Base-by-base conservation (phyloP, 2,888 invertebrate genomes). In the Plusia festucae region DNA sequence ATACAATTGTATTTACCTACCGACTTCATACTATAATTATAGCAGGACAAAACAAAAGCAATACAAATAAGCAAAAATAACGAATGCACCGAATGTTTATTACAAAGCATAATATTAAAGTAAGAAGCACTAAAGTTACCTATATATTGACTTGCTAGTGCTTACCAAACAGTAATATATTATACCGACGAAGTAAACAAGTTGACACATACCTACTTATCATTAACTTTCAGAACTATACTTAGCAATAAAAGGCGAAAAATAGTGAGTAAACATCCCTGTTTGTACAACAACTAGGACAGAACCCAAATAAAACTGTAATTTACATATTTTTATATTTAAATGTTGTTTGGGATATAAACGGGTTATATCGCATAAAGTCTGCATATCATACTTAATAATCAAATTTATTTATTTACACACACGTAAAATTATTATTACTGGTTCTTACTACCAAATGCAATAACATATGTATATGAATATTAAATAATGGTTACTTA, bases 151-250 rank as follows among this genome's bases (percentile, higher is more conserved):
- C 18, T 49, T n/a, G 18, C n/a, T n/a, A n/a, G n/a, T n/a, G n/a
- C 46, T 49, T 49, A 49, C 18, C 46, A 52, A 15, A 51, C 30
- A 8, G 22, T 22, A 68, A 65, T 57, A 64, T 67, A 59, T 62
- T 68, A 59, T 22, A 52, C 51, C 54, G 16, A 54, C 27, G 32
- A 53, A 49, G 68, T 57, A 70, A 75, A 73, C 66, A 75, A 62
- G 60, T 57, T 59, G 34, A 59, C 20, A 7, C 66, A 52, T 53
- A 34, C 57, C 51, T 20, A 57, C 53, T 51, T 65, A 65, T 54
- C 20, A 46, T 59, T 46, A 32, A 53, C 53, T 74, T 74, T 65
- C 20, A 65, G 15, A 57, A 65, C 62, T 44, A 60, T n/a, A 66
- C 53, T 70, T 59, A 67, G 30, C 44, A 22, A 60, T 63, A 68